These are phyloP conservation scores for Cherax destructor DNA, from an alignment of 1,140 invertebrate genomes.

Conservation along the genomic window DNA sequence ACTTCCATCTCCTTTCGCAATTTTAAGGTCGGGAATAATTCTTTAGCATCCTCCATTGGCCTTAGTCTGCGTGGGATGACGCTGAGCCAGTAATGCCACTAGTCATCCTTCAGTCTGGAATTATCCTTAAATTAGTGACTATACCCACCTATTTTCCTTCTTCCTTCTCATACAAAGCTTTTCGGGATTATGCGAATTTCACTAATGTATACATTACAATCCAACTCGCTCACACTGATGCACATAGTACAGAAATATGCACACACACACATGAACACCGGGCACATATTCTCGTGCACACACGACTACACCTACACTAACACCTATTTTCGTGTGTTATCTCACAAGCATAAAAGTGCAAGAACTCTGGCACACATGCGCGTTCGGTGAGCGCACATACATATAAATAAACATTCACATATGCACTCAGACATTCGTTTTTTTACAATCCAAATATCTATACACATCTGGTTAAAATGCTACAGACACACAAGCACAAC, in stretches of 20 bases:
- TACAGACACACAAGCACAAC: neutral
- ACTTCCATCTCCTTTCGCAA: neutral
- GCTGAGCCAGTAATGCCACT: conserved; percentile 43
- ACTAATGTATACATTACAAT: conserved; percentile 2
- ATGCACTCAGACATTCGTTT: neutral
- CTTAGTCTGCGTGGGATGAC: conserved; percentile 3
- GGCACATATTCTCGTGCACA: neutral
- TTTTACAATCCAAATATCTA: neutral
- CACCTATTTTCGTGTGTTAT: too few species aligned
- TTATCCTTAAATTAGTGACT: conserved; percentile 52
- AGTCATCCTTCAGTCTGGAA: neutral
- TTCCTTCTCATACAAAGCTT: neutral
- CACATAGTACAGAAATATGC: neutral
- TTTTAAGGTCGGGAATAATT: neutral
- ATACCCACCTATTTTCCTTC: neutral
- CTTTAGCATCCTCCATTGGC: neutral
- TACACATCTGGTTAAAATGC: conserved; percentile 4
- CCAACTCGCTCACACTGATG: neutral
- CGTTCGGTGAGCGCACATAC: neutral
- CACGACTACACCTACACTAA: neutral
- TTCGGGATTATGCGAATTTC: neutral
- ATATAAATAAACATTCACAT: neutral
- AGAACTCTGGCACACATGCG: neutral
- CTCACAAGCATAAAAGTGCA: too few species aligned
- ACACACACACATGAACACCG: neutral